phyloP scores from a whole-genome alignment of 2,888 invertebrate species.

The Bombylius major region DNA sequence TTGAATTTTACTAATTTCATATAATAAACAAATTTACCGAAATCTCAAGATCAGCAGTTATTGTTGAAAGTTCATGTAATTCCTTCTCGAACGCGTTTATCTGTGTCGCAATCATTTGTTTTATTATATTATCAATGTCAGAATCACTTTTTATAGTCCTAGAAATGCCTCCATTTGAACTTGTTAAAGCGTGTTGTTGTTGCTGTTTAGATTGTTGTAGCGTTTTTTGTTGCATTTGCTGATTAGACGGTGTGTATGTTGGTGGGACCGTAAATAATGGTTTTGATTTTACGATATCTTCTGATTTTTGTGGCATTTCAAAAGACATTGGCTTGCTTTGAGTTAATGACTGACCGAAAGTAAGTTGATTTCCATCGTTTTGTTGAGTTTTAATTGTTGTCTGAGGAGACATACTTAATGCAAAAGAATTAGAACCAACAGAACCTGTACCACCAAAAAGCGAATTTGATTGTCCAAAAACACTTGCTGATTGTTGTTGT shows the following conservation, averaged over 20 bases:
- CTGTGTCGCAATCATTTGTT: constrained; percentile 50
- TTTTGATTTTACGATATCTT: constrained; percentile 16
- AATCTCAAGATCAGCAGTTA: constrained; percentile 40
- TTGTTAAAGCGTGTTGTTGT: neutral
- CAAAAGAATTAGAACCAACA: neutral
- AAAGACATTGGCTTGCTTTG: neutral
- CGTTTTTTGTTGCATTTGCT: constrained; percentile 2
- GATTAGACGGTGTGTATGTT: constrained; percentile 22
- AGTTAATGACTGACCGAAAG: neutral
- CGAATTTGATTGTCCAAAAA: neutral
- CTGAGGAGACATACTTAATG: neutral
- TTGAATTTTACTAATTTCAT: neutral
- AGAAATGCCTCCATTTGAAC: neutral
- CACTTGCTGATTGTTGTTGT: neutral
- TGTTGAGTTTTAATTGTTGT: neutral
- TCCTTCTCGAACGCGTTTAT: constrained; percentile 53
- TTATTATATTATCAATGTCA: constrained; percentile 32
- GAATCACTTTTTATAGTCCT: neutral
- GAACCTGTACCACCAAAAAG: neutral
- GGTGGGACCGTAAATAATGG: constrained; percentile 28
- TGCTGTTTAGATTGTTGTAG: neutral
- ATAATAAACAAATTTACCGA: constrained; percentile 14
- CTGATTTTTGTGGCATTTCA: neutral
- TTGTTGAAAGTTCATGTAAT: constrained; percentile 45
- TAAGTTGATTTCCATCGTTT: neutral